These are phyloP conservation scores for Ficedula albicollis DNA, from an alignment of 2,797 vertebrate genomes.

Conservation along the genomic window DNA sequence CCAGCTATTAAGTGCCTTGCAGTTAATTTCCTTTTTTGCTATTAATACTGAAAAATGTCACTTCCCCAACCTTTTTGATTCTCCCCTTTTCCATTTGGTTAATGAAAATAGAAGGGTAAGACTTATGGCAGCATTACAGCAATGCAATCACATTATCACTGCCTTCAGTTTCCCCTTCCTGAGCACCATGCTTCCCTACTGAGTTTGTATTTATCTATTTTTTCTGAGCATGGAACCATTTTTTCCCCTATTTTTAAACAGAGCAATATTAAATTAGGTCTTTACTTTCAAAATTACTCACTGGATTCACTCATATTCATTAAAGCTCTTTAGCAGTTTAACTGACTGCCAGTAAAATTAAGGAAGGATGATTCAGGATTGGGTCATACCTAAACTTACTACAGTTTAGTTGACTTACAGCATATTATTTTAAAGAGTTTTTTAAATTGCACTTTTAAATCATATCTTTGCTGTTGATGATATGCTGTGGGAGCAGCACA, in stretches of 20 bases:
- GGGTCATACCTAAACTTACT: not conserved
- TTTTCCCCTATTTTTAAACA: not conserved
- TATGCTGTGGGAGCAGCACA: not conserved
- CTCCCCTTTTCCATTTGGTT: not conserved
- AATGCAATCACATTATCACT: not conserved
- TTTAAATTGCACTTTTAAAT: not conserved
- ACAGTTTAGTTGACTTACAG: not conserved
- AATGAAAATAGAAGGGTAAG: not conserved
- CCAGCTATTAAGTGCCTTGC: not conserved
- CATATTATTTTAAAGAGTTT: not conserved
- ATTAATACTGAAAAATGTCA: not conserved
- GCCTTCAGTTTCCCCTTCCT: not conserved
- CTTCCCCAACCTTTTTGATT: not conserved
- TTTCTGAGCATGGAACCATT: not conserved
- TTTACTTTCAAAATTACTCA: not conserved
- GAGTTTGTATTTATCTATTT: not conserved
- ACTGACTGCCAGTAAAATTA: not conserved
- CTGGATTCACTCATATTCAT: not conserved
- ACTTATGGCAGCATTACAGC: not conserved
- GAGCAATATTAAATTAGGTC: not conserved
- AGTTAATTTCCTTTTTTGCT: not conserved
- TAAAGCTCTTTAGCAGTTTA: not conserved
- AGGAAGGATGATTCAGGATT: not conserved
- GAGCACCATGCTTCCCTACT: not conserved
- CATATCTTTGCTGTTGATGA: not conserved